Base-by-base conservation (phyloP, 2,113 vertebrate genomes). In the Drymodes brunneopygia region DNA sequence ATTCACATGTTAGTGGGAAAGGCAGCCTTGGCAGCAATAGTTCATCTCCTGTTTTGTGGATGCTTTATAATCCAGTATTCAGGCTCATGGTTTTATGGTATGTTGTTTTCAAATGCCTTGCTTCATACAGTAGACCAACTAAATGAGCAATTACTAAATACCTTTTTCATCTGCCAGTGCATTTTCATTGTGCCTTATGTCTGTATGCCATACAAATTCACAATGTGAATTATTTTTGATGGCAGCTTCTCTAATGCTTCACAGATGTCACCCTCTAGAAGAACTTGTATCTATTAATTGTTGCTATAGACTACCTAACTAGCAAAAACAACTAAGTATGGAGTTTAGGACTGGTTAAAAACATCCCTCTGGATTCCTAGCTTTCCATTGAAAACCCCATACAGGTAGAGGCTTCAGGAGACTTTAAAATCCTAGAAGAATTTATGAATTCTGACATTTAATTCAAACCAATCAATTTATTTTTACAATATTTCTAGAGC, bases 61-160 rank as follows among this genome's bases (percentile, higher is more conserved):
- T 70, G 22, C 28, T 72, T 83, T 82, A 12, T 70, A 53, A 77
- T 75, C 57, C 58, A 70, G 36, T 90, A 17, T 17, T 77, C 20
- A 77, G 0, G 1, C 12, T 19, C 1, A 0, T 35, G 12, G 4
- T 65, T 65, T 86, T 69, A 21, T 42, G 13, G 22, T n/a, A 35
- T n/a, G 19, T 8, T 3, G 29, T 54, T 90, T 86, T 81, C 33
- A 25, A 19, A 53, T 81, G 31, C 31, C 11, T 77, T 29, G 9
- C 36, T 50, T 86, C 14, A 17, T 80, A 10, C 23, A 53, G 28
- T 17, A 64, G 31, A 18, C n/a, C 78, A 58, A 66, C 11, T 77
- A 54, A 72, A 75, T 42, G 48, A 94, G 38, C 35, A 64, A 21
- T 21, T 75, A 35, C 11, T 71, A 33, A 38, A 38, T 38, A 38